Conservation (phyloP, 2,888 invertebrate genomes). For the Eupithecia insigniata region DNA sequence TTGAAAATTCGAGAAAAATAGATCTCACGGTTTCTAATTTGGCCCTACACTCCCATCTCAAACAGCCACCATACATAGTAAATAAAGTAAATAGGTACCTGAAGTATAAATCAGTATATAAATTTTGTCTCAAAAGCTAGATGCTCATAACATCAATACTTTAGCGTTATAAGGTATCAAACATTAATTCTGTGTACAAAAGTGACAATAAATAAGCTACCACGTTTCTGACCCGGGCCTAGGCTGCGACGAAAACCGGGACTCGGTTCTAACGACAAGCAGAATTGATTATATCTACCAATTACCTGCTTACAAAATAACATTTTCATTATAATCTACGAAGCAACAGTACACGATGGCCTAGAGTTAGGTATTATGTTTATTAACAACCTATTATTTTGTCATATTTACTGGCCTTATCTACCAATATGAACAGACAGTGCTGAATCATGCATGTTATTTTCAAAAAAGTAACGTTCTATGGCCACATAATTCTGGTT, state of each 20-base stretch:
- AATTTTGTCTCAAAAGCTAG: not conserved
- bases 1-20: no score
- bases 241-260: constrained; percentile 20
- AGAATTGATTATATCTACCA: constrained; percentile 35
- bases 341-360: constrained; percentile 15
- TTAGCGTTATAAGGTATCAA: not conserved
- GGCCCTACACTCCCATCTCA: no score
- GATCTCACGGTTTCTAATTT: no score
- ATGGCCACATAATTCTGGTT: not conserved
- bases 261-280: constrained; percentile 26
- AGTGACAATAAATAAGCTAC: constrained; percentile 36
- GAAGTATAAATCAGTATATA: no score
- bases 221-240: constrained; percentile 45
- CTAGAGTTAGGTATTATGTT: not conserved
- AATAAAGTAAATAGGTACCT: no score
- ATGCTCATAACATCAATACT: not conserved
- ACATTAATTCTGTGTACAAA: constrained; percentile 8
- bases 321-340: constrained; percentile 32
- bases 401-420: not conserved
- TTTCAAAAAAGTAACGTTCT: not conserved
- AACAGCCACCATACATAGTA: no score
- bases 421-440: not conserved
- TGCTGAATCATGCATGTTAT: not conserved
- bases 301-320: constrained; percentile 31
- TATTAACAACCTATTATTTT: not conserved